These are phyloP conservation scores for Polyploca ridens DNA, from an alignment of 2,888 invertebrate genomes.

Conservation along the genomic window DNA sequence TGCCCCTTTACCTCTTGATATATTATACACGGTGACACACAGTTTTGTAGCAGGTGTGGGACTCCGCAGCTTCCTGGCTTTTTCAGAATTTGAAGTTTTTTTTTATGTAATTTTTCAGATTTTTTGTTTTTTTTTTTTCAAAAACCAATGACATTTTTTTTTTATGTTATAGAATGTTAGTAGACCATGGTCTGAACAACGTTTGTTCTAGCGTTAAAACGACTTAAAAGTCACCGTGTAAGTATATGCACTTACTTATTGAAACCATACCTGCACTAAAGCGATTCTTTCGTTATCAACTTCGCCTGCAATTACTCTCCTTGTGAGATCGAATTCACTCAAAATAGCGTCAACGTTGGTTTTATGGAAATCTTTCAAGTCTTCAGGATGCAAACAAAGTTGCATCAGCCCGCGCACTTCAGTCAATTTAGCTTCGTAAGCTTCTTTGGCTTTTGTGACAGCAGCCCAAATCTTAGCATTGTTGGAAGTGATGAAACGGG, in stretches of 20 bases:
- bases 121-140: no score
- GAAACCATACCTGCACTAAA: neutral
- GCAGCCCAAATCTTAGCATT: constrained; percentile 7
- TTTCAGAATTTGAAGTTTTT: no score
- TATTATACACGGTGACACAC: no score
- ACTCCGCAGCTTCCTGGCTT: no score
- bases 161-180: no score
- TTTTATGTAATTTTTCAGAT: no score
- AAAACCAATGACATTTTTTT: no score
- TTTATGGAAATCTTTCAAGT: constrained; percentile 20
- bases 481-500: neutral
- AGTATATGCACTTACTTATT: neutral
- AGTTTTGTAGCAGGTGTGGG: no score
- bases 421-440: neutral
- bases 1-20: no score
- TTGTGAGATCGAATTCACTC: neutral
- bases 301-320: neutral
- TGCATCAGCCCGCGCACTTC: constrained; percentile 12
- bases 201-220: no score
- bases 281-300: constrained; percentile 3
- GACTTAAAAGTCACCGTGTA: no score
- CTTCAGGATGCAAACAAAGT: constrained; percentile 31
- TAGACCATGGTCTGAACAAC: no score
- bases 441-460: neutral
- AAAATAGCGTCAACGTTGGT: neutral